Evolutionary conservation across 2,113 vertebrate species (phyloP), one percentile per base, ranked within the genome.

Genomic region (Osmerus eperlanus): DNA sequence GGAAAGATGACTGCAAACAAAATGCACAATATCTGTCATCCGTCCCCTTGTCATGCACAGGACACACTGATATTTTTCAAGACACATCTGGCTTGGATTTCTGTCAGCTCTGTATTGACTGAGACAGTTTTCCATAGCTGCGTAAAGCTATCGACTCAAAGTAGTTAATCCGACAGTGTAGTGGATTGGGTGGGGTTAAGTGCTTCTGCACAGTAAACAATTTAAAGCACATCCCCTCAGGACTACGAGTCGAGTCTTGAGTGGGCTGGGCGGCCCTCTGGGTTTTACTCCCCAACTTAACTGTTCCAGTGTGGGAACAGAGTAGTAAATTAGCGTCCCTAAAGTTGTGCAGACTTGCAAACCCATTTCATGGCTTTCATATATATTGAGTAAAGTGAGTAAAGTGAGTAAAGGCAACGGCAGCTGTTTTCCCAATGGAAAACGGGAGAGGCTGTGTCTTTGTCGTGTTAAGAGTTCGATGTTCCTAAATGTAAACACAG

Each of bases 61-160:
- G 63, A 56, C 82, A 72, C 58, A 61, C 78, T 80, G 77, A 74
- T 80, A 77, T 85, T 86, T 78, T 88, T 80, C 79, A 88, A 86
- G 84, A 76, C 84, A 83, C 88, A 89, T 88, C 84, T 88, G 89
- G 81, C 65, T 75, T 73, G 76, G 82, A 79, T 89, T 86, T 85
- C 62, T 82, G 85, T 82, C 71, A 71, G 78, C 71, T 78, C 79
- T 78, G 70, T 82, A 79, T 83, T 85, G 81, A 85, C 81, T 81
- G 80, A 83, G 75, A 75, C 51, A 23, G 23, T 23, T 67, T 85
- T 78, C 81, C 53, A 65, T 82, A 82, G 78, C 65, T 9, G 0
- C 28, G 63, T 54, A 41, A 76, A 84, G 82, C 80, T 59, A 78
- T 67, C 66, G 80, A 82, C 65, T 67, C 55, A 64, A 36, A 64